Conservation (phyloP, 2,888 invertebrate genomes). For the Drosophila differens region DNA sequence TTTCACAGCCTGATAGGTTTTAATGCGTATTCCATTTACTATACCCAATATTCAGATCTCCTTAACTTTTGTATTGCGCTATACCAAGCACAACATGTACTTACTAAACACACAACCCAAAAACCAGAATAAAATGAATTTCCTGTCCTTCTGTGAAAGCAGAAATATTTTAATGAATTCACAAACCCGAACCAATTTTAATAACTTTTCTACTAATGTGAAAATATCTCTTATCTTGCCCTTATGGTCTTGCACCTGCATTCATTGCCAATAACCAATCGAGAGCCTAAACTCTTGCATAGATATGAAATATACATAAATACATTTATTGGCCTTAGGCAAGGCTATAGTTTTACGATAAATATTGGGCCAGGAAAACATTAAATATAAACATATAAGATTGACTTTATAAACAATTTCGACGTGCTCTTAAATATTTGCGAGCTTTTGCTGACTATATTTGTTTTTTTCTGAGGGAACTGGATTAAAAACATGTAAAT, state of each 20-base stretch:
- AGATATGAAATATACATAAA: slow-evolving; percentile 20
- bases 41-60: neutral
- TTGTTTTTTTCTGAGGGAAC: neutral
- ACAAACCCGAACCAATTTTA: neutral
- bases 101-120: neutral
- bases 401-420: slow-evolving; percentile 22
- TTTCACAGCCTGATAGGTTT: neutral
- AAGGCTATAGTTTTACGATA: slow-evolving; percentile 10
- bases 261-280: neutral
- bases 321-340: slow-evolving; percentile 8
- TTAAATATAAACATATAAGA: slow-evolving; percentile 5
- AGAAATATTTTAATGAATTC: neutral
- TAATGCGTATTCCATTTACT: neutral
- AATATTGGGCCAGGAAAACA: slow-evolving; percentile 61
- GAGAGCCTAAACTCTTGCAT: neutral
- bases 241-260: neutral
- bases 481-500: slow-evolving; percentile 37
- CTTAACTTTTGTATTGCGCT: neutral
- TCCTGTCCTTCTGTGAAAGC: neutral
- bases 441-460: slow-evolving; percentile 10
- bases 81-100: neutral
- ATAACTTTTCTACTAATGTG: neutral
- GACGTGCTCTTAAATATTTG: slow-evolving; percentile 18
- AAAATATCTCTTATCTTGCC: neutral
- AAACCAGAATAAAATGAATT: neutral